Base-by-base conservation (phyloP, 2,888 invertebrate species). In the Lepidochitona cinerea region DNA sequence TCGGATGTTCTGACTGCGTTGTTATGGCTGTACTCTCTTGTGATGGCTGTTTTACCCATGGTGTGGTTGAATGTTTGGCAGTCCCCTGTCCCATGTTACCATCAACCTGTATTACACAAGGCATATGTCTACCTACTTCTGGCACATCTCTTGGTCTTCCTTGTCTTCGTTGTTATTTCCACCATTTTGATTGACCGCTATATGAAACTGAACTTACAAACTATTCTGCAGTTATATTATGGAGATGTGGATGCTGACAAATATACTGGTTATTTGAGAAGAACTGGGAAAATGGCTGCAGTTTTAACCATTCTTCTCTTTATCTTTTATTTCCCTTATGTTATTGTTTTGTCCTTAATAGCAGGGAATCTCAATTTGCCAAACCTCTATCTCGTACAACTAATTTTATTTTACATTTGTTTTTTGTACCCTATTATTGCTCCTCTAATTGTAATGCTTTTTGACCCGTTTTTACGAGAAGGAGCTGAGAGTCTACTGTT, bases 231-330 rank as follows among this genome's bases (percentile, higher is more conserved):
- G 5, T 29, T 59, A 14, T 66, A 66, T 37, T 32, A 23, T 36
- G 66, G 66, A 37, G 66, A 66, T 5, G 66, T 37, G 2, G 66
- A 66, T 66, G 66, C 37, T 5, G 37, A 66, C 36, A 66, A 37
- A 26, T 66, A 66, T 9, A 37, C 37, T 4, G 3, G 37, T 35
- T 66, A 66, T 35, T 37, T 66, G 35, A 66, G 37, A 26, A 5
- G 4, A 2, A 66, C 36, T 33, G 66, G 37, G 5, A 14, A 23
- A 35, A 35, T 66, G 66, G 14, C 37, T 3, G 26, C 12, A 14
- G 29, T 26, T 33, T 37, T 66, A 12, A 18, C 37, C 37, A 5
- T n/a, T n/a, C 37, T 66, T 18, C 37, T 66, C 36, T 36, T 66
- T 26, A 12, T 66, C 35, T 14, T 18, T 23, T 66, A 23, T 23